Evolutionary conservation across 2,888 invertebrate genomes (phyloP).

Genomic region (Pyrochroa serraticornis): DNA sequence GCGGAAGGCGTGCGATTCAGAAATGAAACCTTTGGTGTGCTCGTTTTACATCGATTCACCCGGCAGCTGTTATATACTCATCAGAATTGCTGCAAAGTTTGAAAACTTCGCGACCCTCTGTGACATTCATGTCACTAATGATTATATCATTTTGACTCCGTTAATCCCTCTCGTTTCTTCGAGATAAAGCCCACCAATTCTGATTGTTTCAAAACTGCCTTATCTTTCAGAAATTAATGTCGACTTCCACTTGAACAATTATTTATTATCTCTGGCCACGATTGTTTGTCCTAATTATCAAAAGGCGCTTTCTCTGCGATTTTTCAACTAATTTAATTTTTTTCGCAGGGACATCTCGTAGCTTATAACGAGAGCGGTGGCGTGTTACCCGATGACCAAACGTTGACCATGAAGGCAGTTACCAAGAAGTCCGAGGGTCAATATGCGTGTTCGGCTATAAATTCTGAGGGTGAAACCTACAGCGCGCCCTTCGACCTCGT

Average conservation of each 20-base stretch:
- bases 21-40: constrained; percentile 38
- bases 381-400: constrained; percentile 69
- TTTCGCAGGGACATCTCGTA: constrained; percentile 67
- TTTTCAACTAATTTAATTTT: constrained; percentile 15
- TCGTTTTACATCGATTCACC: constrained; percentile 51
- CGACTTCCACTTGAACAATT: constrained; percentile 22
- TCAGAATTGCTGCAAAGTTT: constrained; percentile 49
- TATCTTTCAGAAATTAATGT: constrained; percentile 26
- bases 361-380: constrained; percentile 71
- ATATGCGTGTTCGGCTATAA: constrained; percentile 81
- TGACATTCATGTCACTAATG: constrained; percentile 48
- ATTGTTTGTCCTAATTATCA: constrained; percentile 19
- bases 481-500: constrained; percentile 76
- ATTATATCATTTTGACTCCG: constrained; percentile 48
- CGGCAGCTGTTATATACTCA: constrained; percentile 52
- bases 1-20: constrained; percentile 36
- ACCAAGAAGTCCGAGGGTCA: constrained; percentile 75
- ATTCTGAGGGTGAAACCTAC: constrained; percentile 79
- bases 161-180: constrained; percentile 39
- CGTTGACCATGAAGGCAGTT: constrained; percentile 71
- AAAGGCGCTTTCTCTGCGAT: constrained; percentile 8
- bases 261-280: constrained; percentile 16
- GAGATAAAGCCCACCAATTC: constrained; percentile 26
- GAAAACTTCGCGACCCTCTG: constrained; percentile 48
- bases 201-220: constrained; percentile 30